Percentiles rank a stretch among this genome's conserved stretches.
phyloP scores from a whole-genome alignment of 2,888 invertebrate genomes.

The Cantharis rufa region DNA sequence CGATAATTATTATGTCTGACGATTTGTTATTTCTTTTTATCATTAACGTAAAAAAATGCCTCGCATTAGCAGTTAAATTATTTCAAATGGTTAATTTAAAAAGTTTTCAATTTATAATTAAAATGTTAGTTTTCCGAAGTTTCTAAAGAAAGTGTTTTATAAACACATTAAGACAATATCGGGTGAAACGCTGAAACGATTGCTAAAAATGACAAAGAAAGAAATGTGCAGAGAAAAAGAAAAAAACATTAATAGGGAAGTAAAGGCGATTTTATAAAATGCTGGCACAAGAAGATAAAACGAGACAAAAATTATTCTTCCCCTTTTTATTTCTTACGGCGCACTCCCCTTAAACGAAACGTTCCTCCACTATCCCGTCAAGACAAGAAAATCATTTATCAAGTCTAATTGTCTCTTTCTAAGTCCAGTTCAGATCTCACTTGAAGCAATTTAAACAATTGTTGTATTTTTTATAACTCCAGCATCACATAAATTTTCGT shows the following conservation, averaged over 20 bases:
- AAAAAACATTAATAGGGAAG: slow-evolving; percentile 36
- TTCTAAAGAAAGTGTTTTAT: slow-evolving; percentile 13
- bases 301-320: slow-evolving; percentile 53
- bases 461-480: slow-evolving; percentile 24
- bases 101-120: background rate
- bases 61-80: background rate
- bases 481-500: background rate
- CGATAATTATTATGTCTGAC: too few relatives aligned
- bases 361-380: slow-evolving; percentile 27
- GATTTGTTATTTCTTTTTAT: background rate
- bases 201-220: slow-evolving; percentile 2
- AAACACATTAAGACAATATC: slow-evolving; percentile 19
- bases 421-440: slow-evolving; percentile 42
- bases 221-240: slow-evolving; percentile 9
- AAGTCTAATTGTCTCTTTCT: slow-evolving; percentile 52
- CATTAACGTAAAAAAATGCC: too few relatives aligned
- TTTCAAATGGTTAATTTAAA: background rate
- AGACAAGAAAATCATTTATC: slow-evolving; percentile 52
- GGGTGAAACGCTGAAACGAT: slow-evolving; percentile 7
- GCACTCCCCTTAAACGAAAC: slow-evolving; percentile 28
- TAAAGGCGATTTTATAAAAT: slow-evolving; percentile 52
- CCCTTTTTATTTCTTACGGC: slow-evolving; percentile 47
- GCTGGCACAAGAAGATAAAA: slow-evolving; percentile 51
- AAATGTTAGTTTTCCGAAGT: background rate
- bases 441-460: slow-evolving; percentile 28